These are phyloP conservation scores for Rhynchonycteris naso DNA, from an alignment of 2,797 vertebrate genomes.

Conservation along the genomic window DNA sequence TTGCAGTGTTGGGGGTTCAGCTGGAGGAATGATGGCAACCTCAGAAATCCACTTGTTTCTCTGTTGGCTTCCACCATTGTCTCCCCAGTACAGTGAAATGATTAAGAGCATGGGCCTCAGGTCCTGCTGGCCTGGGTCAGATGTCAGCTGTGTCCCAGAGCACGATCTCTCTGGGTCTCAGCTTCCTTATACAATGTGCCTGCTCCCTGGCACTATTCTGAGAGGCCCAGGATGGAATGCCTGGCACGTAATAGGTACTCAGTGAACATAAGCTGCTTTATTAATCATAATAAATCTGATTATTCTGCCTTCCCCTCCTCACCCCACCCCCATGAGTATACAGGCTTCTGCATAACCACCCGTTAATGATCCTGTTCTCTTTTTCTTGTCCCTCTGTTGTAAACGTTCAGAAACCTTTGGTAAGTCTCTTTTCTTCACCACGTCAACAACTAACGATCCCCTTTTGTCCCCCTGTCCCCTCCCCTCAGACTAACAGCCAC, in stretches of 20 bases:
- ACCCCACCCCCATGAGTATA: accelerated
- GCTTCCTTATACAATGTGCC: accelerated
- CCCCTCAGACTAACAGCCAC: constrained; percentile 92
- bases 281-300: accelerated
- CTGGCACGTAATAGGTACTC: neutral
- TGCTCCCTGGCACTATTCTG: accelerated
- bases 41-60: neutral
- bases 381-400: constrained; percentile 88
- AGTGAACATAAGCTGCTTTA: accelerated
- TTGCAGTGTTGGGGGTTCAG: neutral
- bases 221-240: neutral
- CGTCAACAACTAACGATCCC: constrained; percentile 78
- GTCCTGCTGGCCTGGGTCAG: neutral
- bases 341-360: constrained; percentile 66
- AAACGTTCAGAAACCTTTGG: constrained; percentile 98
- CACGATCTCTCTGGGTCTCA: neutral
- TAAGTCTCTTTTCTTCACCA: constrained; percentile 91
- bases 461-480: neutral
- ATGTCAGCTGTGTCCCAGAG: too few species aligned
- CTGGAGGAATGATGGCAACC: neutral
- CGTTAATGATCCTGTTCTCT: constrained; percentile 77
- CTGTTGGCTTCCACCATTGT: neutral
- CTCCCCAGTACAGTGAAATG: accelerated
- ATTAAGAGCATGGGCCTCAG: accelerated
- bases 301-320: accelerated